These are phyloP conservation scores for Dolomedes plantarius DNA, from an alignment of 2,888 invertebrate genomes.

Conservation along the genomic window DNA sequence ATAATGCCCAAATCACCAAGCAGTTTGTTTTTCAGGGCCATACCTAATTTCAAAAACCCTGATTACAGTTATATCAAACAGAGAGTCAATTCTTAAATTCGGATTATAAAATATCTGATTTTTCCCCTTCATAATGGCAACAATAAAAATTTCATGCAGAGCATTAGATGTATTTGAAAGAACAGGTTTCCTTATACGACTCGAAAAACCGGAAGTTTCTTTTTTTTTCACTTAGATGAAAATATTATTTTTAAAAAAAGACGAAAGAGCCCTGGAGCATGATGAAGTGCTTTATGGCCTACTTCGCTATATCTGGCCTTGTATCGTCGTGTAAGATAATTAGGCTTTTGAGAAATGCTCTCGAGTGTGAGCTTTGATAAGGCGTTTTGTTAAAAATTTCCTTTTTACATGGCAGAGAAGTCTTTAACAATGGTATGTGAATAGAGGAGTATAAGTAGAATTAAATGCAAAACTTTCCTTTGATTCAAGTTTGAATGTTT, in stretches of 20 bases:
- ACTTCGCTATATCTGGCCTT: constrained; percentile 44
- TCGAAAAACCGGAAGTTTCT: constrained; percentile 48
- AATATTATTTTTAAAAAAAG: background rate
- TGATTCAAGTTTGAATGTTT: no score
- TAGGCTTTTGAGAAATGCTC: background rate
- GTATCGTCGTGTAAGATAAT: background rate
- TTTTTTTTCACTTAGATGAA: background rate
- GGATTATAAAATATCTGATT: no score
- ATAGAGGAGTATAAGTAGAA: no score
- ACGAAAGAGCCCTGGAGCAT: background rate
- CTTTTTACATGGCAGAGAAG: background rate
- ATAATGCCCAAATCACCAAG: no score
- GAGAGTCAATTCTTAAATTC: no score
- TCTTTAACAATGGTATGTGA: no score
- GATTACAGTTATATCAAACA: no score
- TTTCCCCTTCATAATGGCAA: no score
- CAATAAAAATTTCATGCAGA: no score
- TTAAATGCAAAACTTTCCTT: no score
- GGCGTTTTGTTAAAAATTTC: background rate
- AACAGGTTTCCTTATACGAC: background rate
- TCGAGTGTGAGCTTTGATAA: background rate
- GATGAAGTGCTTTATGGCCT: constrained; percentile 40
- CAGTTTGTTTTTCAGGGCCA: no score
- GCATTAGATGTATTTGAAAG: background rate
- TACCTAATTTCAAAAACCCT: no score